Base-by-base conservation (phyloP, 2,797 vertebrate species). In the Myotis planiceps region DNA sequence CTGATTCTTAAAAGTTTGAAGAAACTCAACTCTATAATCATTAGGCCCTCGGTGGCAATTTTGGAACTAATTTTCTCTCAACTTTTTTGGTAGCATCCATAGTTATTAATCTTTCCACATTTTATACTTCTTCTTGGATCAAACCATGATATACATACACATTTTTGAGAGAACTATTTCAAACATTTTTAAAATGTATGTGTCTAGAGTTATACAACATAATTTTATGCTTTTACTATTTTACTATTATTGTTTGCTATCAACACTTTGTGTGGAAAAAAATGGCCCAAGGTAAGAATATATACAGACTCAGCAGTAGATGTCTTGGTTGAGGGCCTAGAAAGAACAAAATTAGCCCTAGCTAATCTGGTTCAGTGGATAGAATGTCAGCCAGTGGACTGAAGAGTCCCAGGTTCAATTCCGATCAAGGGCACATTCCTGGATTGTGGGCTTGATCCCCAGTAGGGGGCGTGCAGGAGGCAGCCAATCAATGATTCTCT, bases 21-120 rank as follows among this genome's bases (percentile, higher is more conserved):
- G 80, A 39, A 87, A 83, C 27, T 76, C 34, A 53, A 25, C 55
- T 92, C 39, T 81, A 81, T 88, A 92, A n/a, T 84, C 42, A 80
- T 34, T 75, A 47, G n/a, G 32, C 16, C 9, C 23, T 86, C 55
- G 19, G 29, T 60, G 39, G 47, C 45, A 68, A 14, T 23, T 6
- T 18, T 68, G 25, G 29, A 85, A 39, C 7, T 53, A 81, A 76
- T 78, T 55, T 37, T 58, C 69, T 79, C 49, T 93, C 45, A 47
- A n/a, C 21, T 29, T 79, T 71, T 94, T 69, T 2, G 3, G 23
- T 69, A 25, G n/a, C 32, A 76, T 42, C 72, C 39, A 78, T 0
- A 78, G 25, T 42, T 92, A 63, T 3, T 87, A 6, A 71, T 42
- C 45, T 78, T 87, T 55, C 47, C 1, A 72, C 3, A 2, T 45